These are phyloP conservation scores for Caretta caretta DNA, from an alignment of 2,113 vertebrate species.

Conservation along the genomic window DNA sequence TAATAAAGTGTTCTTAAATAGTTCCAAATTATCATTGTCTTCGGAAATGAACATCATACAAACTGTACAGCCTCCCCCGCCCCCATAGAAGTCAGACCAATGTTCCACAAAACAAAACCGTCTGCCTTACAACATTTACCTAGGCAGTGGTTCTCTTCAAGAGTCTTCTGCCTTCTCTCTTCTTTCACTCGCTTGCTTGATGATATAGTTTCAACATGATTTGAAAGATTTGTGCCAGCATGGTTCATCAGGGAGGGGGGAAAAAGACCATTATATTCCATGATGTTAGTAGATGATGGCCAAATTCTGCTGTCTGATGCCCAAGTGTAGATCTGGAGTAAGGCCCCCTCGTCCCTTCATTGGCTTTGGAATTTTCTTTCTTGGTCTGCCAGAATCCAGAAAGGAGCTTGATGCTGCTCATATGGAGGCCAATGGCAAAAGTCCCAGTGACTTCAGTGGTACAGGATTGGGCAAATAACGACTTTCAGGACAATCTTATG, in stretches of 20 bases:
- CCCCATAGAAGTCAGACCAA: too few relatives aligned
- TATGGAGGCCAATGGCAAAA: accelerated
- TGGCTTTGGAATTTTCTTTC: background rate
- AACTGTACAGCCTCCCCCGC: too few relatives aligned
- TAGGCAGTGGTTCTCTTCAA: too few relatives aligned
- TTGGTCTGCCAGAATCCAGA: accelerated
- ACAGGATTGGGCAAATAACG: background rate
- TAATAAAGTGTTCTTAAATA: too few relatives aligned
- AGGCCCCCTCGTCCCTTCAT: background rate
- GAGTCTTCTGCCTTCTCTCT: too few relatives aligned
- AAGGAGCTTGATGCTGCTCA: background rate
- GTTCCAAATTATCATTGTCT: too few relatives aligned
- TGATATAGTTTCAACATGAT: background rate
- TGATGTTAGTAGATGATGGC: background rate
- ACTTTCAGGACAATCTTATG: background rate
- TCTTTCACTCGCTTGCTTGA: background rate
- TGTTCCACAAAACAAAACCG: too few relatives aligned
- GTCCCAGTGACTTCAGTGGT: background rate
- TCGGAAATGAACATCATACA: too few relatives aligned
- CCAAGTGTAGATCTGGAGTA: background rate
- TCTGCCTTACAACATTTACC: too few relatives aligned
- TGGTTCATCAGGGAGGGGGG: background rate
- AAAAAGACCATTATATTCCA: background rate
- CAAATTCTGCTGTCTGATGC: background rate
- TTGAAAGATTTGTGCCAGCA: background rate